Evolutionary conservation across 2,113 vertebrate genomes (phyloP).

Genomic region (Leptodactylus fuscus): DNA sequence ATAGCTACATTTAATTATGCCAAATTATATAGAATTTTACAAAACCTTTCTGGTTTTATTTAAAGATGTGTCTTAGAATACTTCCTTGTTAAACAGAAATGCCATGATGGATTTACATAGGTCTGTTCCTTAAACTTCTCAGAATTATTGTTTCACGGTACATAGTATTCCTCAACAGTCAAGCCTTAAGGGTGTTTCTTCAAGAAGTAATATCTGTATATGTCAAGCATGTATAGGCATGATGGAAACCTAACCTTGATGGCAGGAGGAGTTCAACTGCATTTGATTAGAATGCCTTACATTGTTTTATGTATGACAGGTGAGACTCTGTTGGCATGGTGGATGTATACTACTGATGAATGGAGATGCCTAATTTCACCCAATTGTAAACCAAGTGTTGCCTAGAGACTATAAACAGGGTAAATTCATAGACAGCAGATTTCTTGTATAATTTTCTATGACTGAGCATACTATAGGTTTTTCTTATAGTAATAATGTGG

Average conservation of each 20-base stretch:
- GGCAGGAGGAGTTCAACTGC: background rate
- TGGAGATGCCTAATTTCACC: too few species aligned
- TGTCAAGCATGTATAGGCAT: conserved; percentile 16
- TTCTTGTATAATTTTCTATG: too few species aligned
- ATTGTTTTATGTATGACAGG: too few species aligned
- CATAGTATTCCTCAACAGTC: conserved; percentile 12
- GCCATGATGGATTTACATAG: background rate
- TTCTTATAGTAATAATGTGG: too few species aligned
- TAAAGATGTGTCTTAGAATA: conserved; percentile 71
- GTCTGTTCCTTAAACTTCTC: background rate
- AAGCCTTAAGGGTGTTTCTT: conserved; percentile 1
- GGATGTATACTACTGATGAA: too few species aligned
- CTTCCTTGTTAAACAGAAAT: conserved; percentile 63
- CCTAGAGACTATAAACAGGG: too few species aligned
- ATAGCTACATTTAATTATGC: conserved; percentile 81
- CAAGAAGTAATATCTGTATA: background rate
- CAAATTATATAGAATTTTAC: conserved; percentile 82
- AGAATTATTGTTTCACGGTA: background rate
- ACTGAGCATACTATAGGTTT: too few species aligned
- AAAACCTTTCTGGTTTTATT: conserved; percentile 74
- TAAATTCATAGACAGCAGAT: too few species aligned
- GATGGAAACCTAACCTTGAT: background rate
- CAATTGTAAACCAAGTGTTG: too few species aligned
- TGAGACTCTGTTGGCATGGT: too few species aligned
- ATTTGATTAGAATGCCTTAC: background rate